Base-by-base conservation (phyloP, 1,140 invertebrate genomes). In the Macrobrachium nipponense region DNA sequence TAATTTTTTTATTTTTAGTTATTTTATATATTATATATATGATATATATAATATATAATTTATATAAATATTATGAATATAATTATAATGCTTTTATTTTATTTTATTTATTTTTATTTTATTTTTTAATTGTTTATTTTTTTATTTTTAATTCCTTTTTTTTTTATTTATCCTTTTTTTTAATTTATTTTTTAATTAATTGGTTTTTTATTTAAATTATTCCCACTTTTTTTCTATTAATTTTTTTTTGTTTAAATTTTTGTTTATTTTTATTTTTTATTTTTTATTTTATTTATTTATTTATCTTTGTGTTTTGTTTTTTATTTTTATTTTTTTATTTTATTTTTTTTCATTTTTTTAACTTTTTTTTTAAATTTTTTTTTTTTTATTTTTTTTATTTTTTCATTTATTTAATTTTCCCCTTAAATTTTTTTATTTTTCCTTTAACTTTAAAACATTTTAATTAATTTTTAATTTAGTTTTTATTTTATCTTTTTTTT, bases 161-260 rank as follows among this genome's bases (percentile, higher is more conserved):
- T 72, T 72, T 72, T 72, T 72, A 17, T 72, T 18, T 18, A 14
- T 27, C 12, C 12, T 72, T 72, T 72, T 72, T 18, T 18, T 72
- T 72, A 14, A 17, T 72, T 18, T 72, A 17, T 72, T 72, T 72
- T 72, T 72, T 72, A 14, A 14, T 27, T 72, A 14, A 14, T 72
- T 72, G 11, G 11, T 72, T 72, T 72, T 72, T 72, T 72, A 11
- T 72, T 72, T 18, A 17, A 17, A 14, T 72, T 72, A 14, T 18
- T 72, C 27, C 12, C 27, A 17, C 27, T 72, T 18, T 18, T 18
- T 72, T 72, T 72, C 27, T 72, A 17, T 72, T 18, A 17, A 17
- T 72, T 72, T 72, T 18, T 72, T 72, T 72, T 72, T 72, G 11
- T 18, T 72, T 72, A 17, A 17, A 14, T 72, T 72, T 18, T 72